Evolutionary conservation across 2,888 invertebrate species (phyloP).

Genomic region (Tinea pellionella): DNA sequence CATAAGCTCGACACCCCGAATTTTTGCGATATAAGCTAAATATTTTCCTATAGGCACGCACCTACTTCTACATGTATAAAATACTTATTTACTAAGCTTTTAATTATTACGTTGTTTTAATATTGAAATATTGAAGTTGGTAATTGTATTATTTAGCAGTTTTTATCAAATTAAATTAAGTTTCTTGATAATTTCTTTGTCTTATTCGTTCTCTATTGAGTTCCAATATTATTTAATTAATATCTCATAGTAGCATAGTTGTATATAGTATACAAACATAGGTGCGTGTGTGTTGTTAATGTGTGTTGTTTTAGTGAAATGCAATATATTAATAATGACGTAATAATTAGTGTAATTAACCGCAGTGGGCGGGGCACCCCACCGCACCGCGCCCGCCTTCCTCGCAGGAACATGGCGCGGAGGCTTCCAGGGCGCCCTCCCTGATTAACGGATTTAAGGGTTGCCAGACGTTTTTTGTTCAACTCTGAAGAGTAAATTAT

Average conservation of each 20-base stretch:
- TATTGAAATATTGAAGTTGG: no score
- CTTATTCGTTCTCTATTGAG: no score
- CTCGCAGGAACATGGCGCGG: slow-evolving; percentile 10
- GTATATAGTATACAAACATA: no score
- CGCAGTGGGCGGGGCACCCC: slow-evolving; percentile 1
- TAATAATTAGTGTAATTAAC: slow-evolving; percentile 8
- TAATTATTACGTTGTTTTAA: no score
- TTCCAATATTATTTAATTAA: no score
- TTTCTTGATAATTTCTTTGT: no score
- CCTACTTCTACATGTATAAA: no score
- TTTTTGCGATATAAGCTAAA: background rate
- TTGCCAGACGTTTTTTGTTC: slow-evolving; percentile 22
- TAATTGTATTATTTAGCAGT: no score
- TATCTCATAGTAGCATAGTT: no score
- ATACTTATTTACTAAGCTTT: no score
- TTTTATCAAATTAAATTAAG: no score
- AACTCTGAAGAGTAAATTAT: slow-evolving; percentile 14
- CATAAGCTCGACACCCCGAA: background rate
- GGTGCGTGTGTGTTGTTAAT: no score
- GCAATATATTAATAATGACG: background rate
- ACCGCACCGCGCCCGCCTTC: background rate
- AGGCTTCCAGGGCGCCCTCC: slow-evolving; percentile 19
- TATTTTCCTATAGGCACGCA: background rate
- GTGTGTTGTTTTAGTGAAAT: background rate
- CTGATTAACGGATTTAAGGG: slow-evolving; percentile 61